These are phyloP conservation scores for Nothobranchius furzeri DNA, from an alignment of 2,113 vertebrate genomes.

Conservation along the genomic window DNA sequence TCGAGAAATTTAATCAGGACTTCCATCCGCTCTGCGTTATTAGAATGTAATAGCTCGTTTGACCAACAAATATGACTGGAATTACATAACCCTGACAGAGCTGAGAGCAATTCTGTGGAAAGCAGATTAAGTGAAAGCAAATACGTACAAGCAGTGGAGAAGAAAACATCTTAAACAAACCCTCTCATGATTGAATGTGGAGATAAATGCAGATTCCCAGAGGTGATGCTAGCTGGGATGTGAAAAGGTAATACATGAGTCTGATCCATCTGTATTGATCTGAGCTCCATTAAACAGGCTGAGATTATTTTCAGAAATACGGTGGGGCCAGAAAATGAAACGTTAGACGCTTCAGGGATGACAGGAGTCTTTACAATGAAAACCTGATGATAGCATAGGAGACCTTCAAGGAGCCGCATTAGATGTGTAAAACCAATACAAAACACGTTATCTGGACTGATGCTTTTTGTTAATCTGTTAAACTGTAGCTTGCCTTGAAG, in stretches of 20 bases:
- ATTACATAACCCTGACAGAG: constrained; percentile 34
- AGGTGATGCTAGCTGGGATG: constrained; percentile 63
- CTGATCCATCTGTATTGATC: constrained; percentile 65
- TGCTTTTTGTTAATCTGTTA: constrained; percentile 14
- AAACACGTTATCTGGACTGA: constrained; percentile 35
- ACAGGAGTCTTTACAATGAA: constrained; percentile 40
- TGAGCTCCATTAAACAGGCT: constrained; percentile 61
- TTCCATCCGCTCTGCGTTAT: constrained; percentile 39
- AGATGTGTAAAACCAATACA: constrained; percentile 22
- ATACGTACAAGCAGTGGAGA: constrained; percentile 34
- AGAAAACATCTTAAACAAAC: constrained; percentile 41
- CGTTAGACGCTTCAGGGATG: constrained; percentile 30
- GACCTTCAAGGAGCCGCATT: constrained; percentile 28
- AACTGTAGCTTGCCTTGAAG: not conserved
- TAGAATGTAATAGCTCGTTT: constrained; percentile 53
- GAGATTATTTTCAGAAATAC: constrained; percentile 66
- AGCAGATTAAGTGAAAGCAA: constrained; percentile 62
- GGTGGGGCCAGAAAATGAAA: constrained; percentile 50
- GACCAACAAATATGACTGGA: constrained; percentile 32
- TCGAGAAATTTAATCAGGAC: constrained; percentile 41
- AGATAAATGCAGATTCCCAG: constrained; percentile 55
- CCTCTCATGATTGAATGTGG: constrained; percentile 49
- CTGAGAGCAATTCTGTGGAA: constrained; percentile 32
- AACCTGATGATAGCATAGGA: constrained; percentile 35
- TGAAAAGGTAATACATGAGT: constrained; percentile 68